A percentile compares a stretch with the other conserved stretches of the same genome.
phyloP scores from a whole-genome alignment of 2,797 vertebrate species.

The Enteromius mattozi region DNA sequence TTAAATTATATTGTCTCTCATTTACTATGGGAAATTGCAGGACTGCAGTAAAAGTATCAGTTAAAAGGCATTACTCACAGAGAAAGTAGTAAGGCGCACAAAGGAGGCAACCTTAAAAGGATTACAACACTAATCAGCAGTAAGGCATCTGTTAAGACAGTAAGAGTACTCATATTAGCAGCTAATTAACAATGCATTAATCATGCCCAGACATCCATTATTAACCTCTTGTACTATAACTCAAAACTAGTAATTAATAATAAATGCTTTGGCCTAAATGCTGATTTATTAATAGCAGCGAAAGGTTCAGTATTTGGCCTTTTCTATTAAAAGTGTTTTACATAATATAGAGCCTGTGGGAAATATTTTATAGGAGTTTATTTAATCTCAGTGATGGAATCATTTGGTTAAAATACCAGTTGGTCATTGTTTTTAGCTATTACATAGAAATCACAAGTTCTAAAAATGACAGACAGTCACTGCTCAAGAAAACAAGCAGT shows the following conservation, averaged over 20 bases:
- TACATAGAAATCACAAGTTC: not conserved
- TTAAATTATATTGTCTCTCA: not conserved
- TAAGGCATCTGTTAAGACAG: conserved; percentile 26
- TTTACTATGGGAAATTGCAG: not conserved
- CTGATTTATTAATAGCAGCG: conserved; percentile 19
- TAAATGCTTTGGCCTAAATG: conserved; percentile 46
- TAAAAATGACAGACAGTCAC: not conserved
- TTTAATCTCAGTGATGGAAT: not conserved
- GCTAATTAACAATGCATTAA: conserved; percentile 38
- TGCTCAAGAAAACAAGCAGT: not conserved
- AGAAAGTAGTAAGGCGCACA: not conserved
- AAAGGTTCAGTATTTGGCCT: not conserved
- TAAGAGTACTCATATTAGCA: not conserved
- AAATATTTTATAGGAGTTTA: not conserved
- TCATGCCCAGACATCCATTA: conserved; percentile 40
- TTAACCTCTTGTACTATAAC: conserved; percentile 32
- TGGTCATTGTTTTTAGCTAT: not conserved
- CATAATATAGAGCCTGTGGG: not conserved
- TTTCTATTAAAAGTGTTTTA: conserved; percentile 27
- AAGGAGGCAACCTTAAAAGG: conserved; percentile 18
- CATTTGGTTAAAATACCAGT: too few relatives aligned
- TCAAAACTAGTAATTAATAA: conserved; percentile 44
- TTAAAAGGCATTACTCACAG: not conserved
- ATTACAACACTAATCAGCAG: conserved; percentile 24
- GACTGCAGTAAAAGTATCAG: not conserved